Evolutionary conservation across 2,888 invertebrate genomes (phyloP).

Genomic region (Netelia virgata): DNA sequence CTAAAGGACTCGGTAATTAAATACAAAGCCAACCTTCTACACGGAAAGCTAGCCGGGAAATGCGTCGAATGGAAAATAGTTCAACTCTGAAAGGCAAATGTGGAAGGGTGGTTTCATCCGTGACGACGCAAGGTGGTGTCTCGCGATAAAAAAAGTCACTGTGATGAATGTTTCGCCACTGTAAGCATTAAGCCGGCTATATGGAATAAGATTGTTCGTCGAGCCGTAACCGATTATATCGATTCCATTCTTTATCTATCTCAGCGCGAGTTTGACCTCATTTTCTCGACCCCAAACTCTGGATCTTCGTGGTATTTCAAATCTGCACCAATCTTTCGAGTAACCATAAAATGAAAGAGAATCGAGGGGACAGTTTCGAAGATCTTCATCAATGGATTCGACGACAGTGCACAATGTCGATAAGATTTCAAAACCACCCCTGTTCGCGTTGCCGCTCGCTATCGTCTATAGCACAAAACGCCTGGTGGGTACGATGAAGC

Average conservation of each 20-base stretch:
- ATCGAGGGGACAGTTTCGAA: conserved; percentile 18
- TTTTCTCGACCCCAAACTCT: neutral
- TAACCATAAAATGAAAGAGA: neutral
- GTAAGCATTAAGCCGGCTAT: neutral
- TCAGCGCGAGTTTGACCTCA: neutral
- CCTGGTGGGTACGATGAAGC: conserved; percentile 30
- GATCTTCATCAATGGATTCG: conserved; percentile 14
- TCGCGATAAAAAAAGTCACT: neutral
- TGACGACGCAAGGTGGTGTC: neutral
- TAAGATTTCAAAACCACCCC: conserved; percentile 23
- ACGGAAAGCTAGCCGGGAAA: conserved; percentile 8
- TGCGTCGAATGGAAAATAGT: conserved; percentile 33
- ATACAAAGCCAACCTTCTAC: conserved; percentile 75
- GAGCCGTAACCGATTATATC: conserved; percentile 23
- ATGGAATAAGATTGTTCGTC: conserved; percentile 35
- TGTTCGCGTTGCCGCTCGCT: conserved; percentile 16
- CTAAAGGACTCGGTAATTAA: conserved; percentile 78
- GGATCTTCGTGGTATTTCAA: neutral
- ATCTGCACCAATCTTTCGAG: neutral
- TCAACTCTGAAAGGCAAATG: neutral
- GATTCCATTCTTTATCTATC: neutral
- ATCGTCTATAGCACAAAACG: conserved; percentile 11
- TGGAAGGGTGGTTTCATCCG: conserved; percentile 2
- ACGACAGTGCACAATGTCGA: conserved; percentile 20
- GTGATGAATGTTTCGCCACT: neutral